Conservation (phyloP, 2,888 invertebrate genomes). For the Odontomyia ornata region DNA sequence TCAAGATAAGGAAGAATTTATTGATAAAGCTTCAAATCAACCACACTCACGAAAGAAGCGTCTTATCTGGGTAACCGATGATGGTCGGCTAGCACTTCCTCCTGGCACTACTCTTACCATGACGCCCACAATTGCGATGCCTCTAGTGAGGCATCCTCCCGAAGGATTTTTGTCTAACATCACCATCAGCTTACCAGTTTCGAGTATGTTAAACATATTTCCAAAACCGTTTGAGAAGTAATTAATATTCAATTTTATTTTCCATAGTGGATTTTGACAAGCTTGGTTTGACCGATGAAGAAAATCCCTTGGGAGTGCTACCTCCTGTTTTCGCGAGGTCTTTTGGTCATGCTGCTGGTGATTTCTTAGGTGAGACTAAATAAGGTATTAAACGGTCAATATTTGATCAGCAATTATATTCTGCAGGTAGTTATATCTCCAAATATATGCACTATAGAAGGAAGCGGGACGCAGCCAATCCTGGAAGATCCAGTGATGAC, state of each 20-base stretch:
- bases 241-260: slow-evolving; percentile 10
- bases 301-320: slow-evolving; percentile 83
- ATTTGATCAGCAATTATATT: neutral
- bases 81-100: slow-evolving; percentile 83
- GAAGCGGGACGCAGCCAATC: slow-evolving; percentile 64
- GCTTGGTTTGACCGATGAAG: slow-evolving; percentile 86
- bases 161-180: slow-evolving; percentile 86
- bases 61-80: slow-evolving; percentile 85
- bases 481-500: slow-evolving; percentile 46
- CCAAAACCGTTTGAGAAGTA: too few relatives aligned
- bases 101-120: slow-evolving; percentile 83
- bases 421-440: slow-evolving; percentile 74
- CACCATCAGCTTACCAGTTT: slow-evolving; percentile 83
- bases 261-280: slow-evolving; percentile 82
- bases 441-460: slow-evolving; percentile 72
- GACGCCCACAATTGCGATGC: slow-evolving; percentile 82
- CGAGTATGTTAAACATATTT: slow-evolving; percentile 71
- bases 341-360: slow-evolving; percentile 78
- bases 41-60: slow-evolving; percentile 82
- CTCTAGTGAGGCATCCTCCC: slow-evolving; percentile 84
- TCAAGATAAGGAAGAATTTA: slow-evolving; percentile 53
- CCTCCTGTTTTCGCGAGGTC: slow-evolving; percentile 80
- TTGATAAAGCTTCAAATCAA: slow-evolving; percentile 53
- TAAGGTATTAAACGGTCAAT: neutral
- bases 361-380: slow-evolving; percentile 69